Evolutionary conservation across 2,113 vertebrate species (phyloP), one percentile per base, ranked within the genome.

Genomic region (Bubalus kerabau): DNA sequence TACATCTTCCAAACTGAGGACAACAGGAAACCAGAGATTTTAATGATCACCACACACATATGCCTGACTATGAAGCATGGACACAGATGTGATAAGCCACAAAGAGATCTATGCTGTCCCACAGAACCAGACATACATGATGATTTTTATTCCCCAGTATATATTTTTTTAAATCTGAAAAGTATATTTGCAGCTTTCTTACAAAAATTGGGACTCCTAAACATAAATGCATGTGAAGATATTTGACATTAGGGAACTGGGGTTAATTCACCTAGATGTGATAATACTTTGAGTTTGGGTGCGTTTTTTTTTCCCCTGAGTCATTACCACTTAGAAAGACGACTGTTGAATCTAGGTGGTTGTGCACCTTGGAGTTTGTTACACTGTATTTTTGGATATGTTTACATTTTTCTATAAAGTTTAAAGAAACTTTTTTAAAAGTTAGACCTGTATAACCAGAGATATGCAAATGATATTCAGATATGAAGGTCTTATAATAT

Each of bases 111-210:
- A 87, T 3, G 54, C 93, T 90, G 82, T 84, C 32, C 80, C 78
- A 92, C 52, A 88, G 36, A 85, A 93, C 7, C 13, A 91, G 36
- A 90, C 2, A 71, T 5, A 85, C 6, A 54, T 32, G 26, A 84
- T 74, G 48, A 78, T 26, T 95, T 94, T 88, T 85, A 92, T 81
- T 93, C 71, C 43, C 59, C 52, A 71, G 2, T 67, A 60, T n/a
- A n/a, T 88, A 5, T 91, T 10, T 76, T 95, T 95, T 93, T 78
- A 92, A 64, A 64, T 36, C 19, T 87, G 32, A 94, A 54, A 94
- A 88, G 43, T 43, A 88, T 82, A 93, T 93, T 80, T 40, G 87
- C 19, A 87, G 36, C n/a, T 92, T 95, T 94, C 60, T 62, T 94
- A 87, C 40, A 96, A 92, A 95, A 76, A 2, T 48, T 40, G 54